Evolutionary conservation across 2,113 vertebrate species (phyloP).

Genomic region (Albula glossodonta): DNA sequence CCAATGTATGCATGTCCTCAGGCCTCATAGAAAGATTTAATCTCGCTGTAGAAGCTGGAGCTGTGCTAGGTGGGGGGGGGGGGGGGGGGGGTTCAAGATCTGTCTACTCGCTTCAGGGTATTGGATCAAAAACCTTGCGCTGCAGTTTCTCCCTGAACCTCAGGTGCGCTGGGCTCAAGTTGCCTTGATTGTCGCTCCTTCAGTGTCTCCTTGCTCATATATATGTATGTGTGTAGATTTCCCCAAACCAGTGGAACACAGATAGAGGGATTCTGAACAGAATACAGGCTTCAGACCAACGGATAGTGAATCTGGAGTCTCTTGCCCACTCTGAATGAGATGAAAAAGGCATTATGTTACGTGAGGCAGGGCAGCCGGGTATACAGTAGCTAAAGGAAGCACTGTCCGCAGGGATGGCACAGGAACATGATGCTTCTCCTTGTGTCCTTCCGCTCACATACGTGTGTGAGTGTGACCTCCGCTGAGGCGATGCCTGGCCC

Average conservation of each 20-base stretch:
- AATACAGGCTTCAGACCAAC: background rate
- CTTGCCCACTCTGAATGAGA: background rate
- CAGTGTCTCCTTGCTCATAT: background rate
- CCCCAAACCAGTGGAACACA: background rate
- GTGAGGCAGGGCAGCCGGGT: background rate
- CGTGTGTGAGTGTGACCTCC: background rate
- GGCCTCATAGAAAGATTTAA: background rate
- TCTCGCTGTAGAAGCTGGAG: background rate
- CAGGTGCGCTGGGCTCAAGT: background rate
- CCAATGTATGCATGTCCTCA: background rate
- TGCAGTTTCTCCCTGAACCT: background rate
- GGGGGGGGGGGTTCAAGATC: background rate
- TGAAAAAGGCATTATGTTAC: constrained; percentile 12
- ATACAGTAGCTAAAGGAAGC: constrained; percentile 4
- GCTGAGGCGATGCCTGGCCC: background rate
- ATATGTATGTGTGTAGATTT: background rate
- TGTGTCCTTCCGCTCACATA: background rate
- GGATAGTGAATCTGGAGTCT: background rate
- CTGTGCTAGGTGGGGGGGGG: too few species aligned
- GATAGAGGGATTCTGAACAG: background rate
- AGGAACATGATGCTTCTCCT: background rate
- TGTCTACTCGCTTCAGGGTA: background rate
- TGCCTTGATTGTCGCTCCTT: background rate
- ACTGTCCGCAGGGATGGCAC: background rate
- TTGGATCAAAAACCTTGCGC: background rate